Evolutionary conservation across 2,888 invertebrate species (phyloP), one percentile per base, ranked within the genome.

Genomic region (Hirtodrosophila alboralis): DNA sequence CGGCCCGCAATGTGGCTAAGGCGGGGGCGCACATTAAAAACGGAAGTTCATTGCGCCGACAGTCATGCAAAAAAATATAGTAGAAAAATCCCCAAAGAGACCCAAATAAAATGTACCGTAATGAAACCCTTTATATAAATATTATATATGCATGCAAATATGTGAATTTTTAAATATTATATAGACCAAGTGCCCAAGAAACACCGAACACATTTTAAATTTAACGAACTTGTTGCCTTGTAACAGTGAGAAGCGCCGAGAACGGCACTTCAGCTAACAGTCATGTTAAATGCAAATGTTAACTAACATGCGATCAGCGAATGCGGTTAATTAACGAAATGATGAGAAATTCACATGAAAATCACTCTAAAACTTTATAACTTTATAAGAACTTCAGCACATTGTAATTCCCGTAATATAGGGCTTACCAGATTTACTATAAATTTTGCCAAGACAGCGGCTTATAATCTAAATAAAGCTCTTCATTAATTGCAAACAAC

Each of bases 11-110:
- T 51, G 18, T 13, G 6, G 40, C 43, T 26, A 53, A 69, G 59
- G 75, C 84, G 84, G 62, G 70, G 78, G 78, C 51, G 79, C n/a
- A 43, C 67, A 59, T 68, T 56, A 58, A 59, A 81, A 84, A 69
- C 77, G 81, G 85, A 78, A 78, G 83, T 78, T 74, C 77, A 70
- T 56, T 84, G 64, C 41, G 65, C 57, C 34, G 36, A 48, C 7
- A 36, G 26, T 31, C 52, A 40, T 43, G 47, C 49, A 44, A 33
- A 49, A 40, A 21, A 44, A 38, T 14, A 31, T n/a, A 8, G 33
- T 40, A 36, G 13, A 23, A 12, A 44, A 28, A 33, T 5, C n/a
- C n/a, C 38, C 10, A 40, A 31, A 33, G 38, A 33, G 1, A 1
- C 7, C 10, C n/a, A 7, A 21, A 21, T 21, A 30, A n/a, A 13